Conservation (phyloP, 2,113 vertebrate genomes). For the Hypomesus transpacificus region DNA sequence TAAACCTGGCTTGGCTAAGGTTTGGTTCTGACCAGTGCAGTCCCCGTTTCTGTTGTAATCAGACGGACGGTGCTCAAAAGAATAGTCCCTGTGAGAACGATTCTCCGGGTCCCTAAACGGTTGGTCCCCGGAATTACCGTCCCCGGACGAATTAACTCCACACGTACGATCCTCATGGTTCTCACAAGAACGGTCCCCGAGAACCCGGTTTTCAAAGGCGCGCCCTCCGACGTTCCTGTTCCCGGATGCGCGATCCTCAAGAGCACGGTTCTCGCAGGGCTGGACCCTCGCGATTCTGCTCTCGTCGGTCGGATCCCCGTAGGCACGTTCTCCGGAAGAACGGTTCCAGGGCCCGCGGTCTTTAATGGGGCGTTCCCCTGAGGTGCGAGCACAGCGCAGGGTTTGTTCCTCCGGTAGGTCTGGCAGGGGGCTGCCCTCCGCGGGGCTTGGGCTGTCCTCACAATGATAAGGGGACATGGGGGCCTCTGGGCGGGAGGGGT, state of each 20-base stretch:
- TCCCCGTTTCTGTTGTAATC: too few species aligned
- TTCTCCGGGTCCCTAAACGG: not conserved
- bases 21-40: not conserved
- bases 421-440: constrained; percentile 50
- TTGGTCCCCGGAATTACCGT: not conserved
- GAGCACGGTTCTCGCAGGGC: constrained; percentile 8
- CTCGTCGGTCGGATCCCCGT: too few species aligned
- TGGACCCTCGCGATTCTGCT: constrained; percentile 4
- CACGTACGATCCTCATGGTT: not conserved
- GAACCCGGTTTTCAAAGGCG: not conserved
- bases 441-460: constrained; percentile 43
- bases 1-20: constrained; percentile 30
- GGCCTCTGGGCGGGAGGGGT: constrained; percentile 41
- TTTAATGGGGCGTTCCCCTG: constrained; percentile 24
- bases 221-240: not conserved
- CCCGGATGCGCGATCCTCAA: not conserved
- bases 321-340: constrained; percentile 7
- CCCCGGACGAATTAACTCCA: constrained; percentile 3
- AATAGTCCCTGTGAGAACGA: not conserved
- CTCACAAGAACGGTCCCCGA: not conserved
- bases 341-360: constrained; percentile 4
- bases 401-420: constrained; percentile 65
- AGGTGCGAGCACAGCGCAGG: constrained; percentile 66
- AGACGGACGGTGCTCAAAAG: not conserved
- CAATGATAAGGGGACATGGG: constrained; percentile 26